Evolutionary conservation across 1,140 invertebrate species (phyloP), one percentile per base, ranked within the genome.

Genomic region (Orius insidiosus): DNA sequence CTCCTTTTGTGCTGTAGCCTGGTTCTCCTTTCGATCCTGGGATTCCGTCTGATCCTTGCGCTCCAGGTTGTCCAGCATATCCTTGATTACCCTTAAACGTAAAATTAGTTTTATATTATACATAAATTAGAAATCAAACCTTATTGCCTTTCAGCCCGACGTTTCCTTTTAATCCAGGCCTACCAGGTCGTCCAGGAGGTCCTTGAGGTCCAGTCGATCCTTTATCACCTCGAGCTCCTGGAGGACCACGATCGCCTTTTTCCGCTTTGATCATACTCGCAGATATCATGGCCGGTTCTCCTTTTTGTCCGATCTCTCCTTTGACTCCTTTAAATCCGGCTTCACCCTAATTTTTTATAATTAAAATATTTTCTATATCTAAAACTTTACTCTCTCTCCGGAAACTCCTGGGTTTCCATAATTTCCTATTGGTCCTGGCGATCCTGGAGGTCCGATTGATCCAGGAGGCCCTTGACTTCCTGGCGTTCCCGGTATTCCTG

Each of bases 361-460:
- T 2, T 37, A 24, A 49, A 43, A 36, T 4, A 5, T 36, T n/a
- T 36, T n/a, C 35, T 11, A 3, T 36, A 4, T 36, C 9, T 36
- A 11, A 11, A 3, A 36, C 3, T 10, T 3, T 36, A 36, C 84
- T 34, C 66, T 60, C 45, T 79, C 76, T 37, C 85, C 85, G 1
- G 75, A 71, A 52, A 79, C 78, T 43, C 85, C 85, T 63, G 80
- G 73, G 1, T 70, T 67, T 14, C 86, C 85, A n/a, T 65, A 57
- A 16, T 76, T 69, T 50, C 85, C 85, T 58, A 85, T 86, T 1
- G 83, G 76, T 44, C 85, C 85, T 55, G 55, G 14, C 32, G 24
- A 45, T 9, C 49, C 53, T 37, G 59, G 49, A 10, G 50, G 18
- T 40, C 54, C 55, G 34, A 48, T 45, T 1, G 40, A 32, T 16